These are phyloP conservation scores for Hemiscyllium ocellatum DNA, from an alignment of 2,113 vertebrate species.

Conservation along the genomic window DNA sequence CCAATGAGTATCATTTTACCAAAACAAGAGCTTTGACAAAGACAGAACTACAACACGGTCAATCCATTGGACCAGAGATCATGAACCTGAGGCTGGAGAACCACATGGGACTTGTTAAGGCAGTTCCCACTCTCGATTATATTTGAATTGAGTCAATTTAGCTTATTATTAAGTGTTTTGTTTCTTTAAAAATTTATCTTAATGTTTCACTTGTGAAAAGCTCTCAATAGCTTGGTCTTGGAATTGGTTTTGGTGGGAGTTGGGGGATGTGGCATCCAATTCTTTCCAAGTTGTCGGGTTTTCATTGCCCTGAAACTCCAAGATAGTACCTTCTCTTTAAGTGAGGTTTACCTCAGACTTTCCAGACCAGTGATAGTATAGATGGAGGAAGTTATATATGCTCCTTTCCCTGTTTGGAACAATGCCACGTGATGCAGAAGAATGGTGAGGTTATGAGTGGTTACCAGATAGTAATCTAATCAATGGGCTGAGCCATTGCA, in stretches of 20 bases:
- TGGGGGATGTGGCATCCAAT: not conserved
- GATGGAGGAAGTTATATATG: not conserved
- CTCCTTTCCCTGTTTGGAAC: not conserved
- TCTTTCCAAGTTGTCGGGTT: not conserved
- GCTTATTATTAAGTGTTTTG: not conserved
- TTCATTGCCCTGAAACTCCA: not conserved
- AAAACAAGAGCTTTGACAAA: not conserved
- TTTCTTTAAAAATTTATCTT: not conserved
- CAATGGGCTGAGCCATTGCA: not conserved
- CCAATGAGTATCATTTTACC: not conserved
- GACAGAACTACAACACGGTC: not conserved
- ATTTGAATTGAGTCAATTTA: too few relatives aligned
- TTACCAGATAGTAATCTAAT: not conserved
- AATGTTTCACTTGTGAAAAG: not conserved
- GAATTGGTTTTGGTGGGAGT: not conserved
- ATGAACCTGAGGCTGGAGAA: too few relatives aligned
- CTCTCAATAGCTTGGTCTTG: not conserved
- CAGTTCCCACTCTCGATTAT: too few relatives aligned
- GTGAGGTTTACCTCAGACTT: not conserved
- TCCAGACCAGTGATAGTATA: not conserved
- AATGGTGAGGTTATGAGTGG: not conserved
- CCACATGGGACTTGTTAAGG: too few relatives aligned
- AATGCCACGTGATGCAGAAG: not conserved
- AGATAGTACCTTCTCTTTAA: not conserved
- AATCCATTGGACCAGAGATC: too few relatives aligned